Percentiles rank a stretch among this genome's conserved stretches.
phyloP scores from a whole-genome alignment of 2,797 vertebrate species.

The Gymnothorax javanicus region DNA sequence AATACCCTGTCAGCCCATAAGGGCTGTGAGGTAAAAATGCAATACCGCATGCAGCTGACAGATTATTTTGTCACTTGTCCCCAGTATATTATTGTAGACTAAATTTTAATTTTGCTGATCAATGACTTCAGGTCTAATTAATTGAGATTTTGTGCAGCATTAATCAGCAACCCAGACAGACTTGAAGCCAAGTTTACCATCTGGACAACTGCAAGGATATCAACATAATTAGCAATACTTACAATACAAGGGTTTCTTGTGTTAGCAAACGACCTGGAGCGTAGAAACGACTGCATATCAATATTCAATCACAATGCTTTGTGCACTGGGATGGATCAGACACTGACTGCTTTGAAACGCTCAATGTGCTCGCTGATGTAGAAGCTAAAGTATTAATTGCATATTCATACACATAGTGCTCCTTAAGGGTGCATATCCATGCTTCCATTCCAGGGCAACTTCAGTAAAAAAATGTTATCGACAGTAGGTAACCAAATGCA shows the following conservation, averaged over 20 bases:
- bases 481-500: background rate
- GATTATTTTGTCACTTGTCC: background rate
- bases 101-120: constrained; percentile 3
- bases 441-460: background rate
- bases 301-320: background rate
- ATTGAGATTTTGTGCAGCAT: background rate
- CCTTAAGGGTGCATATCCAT: background rate
- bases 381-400: background rate
- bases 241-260: constrained; percentile 4
- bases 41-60: background rate
- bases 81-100: background rate
- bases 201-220: constrained; percentile 16
- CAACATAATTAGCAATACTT: background rate
- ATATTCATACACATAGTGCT: background rate
- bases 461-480: background rate
- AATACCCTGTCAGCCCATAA: too few relatives aligned
- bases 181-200: constrained; percentile 9
- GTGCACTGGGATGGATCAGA: background rate
- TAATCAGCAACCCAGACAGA: constrained; percentile 16
- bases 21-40: too few relatives aligned
- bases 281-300: background rate
- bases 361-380: background rate
- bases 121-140: constrained; percentile 5
- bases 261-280: background rate
- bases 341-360: background rate